Evolutionary conservation across 2,797 vertebrate genomes (phyloP).

Genomic region (Melanotaenia pygmaea): DNA sequence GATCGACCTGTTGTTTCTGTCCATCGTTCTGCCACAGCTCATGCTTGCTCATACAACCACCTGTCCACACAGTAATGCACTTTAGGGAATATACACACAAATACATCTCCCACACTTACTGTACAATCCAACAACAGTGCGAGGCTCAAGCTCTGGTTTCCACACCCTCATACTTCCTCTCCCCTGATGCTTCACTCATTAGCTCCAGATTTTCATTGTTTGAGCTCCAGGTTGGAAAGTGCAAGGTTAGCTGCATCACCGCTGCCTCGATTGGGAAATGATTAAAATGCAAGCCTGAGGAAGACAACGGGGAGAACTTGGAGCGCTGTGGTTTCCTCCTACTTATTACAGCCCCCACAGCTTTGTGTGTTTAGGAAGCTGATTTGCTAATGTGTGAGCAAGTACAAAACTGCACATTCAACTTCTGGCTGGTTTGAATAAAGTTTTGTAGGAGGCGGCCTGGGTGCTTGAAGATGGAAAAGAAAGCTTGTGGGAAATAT

Average conservation of each 20-base stretch:
- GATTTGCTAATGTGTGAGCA: slow-evolving; percentile 54
- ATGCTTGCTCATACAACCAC: neutral
- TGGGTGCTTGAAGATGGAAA: slow-evolving; percentile 40
- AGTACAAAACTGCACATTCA: slow-evolving; percentile 53
- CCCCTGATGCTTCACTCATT: slow-evolving; percentile 52
- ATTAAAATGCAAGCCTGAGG: slow-evolving; percentile 63
- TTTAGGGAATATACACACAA: slow-evolving; percentile 4
- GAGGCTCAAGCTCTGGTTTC: slow-evolving; percentile 28
- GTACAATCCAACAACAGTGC: neutral
- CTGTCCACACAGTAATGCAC: neutral
- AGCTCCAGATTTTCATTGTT: slow-evolving; percentile 59
- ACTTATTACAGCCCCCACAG: slow-evolving; percentile 64
- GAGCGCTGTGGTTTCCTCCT: slow-evolving; percentile 52
- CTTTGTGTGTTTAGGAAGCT: slow-evolving; percentile 64
- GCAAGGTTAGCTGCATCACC: slow-evolving; percentile 49
- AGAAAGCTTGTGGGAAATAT: slow-evolving; percentile 45
- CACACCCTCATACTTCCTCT: slow-evolving; percentile 35
- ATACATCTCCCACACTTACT: neutral
- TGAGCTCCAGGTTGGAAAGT: slow-evolving; percentile 63
- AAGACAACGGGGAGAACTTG: slow-evolving; percentile 46
- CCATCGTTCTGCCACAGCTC: neutral
- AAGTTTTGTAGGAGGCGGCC: slow-evolving; percentile 42
- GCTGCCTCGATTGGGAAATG: slow-evolving; percentile 47
- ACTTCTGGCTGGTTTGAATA: slow-evolving; percentile 53
- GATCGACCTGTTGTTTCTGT: neutral